phyloP scores from a whole-genome alignment of 2,113 vertebrate genomes.

The Cisticola juncidis region DNA sequence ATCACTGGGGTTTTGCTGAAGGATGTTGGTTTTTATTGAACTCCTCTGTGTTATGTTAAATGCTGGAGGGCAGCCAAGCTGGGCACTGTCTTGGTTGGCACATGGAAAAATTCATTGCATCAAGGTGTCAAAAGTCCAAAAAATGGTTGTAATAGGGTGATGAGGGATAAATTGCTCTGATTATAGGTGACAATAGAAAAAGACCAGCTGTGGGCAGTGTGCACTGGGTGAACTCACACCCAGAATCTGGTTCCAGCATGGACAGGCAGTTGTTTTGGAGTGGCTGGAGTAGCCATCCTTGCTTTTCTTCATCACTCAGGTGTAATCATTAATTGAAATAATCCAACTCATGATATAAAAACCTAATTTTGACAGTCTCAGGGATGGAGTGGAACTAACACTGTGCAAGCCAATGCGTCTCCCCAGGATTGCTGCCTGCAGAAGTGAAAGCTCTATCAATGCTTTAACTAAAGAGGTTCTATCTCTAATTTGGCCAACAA shows the following conservation, averaged over 20 bases:
- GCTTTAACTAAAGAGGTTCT: not conserved
- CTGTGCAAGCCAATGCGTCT: fast-evolving
- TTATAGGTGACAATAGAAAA: not conserved
- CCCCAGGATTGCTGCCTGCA: not conserved
- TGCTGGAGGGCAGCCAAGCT: not conserved
- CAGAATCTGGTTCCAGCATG: not conserved
- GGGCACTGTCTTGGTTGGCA: not conserved
- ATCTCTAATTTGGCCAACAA: not conserved
- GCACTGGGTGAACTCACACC: not conserved
- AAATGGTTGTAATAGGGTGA: not conserved
- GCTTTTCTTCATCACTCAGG: not conserved
- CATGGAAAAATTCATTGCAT: not conserved
- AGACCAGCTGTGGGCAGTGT: too few species aligned
- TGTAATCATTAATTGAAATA: not conserved
- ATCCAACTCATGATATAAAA: not conserved
- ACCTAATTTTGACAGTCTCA: not conserved
- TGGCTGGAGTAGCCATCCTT: not conserved
- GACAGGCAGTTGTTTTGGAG: not conserved
- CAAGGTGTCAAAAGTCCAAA: not conserved
- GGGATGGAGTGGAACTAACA: fast-evolving
- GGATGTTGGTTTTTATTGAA: not conserved
- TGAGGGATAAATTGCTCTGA: not conserved
- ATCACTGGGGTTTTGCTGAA: not conserved
- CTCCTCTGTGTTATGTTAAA: not conserved
- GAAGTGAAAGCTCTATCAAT: not conserved